Conservation (phyloP, 2,113 vertebrate species). For the Scophthalmus maximus region DNA sequence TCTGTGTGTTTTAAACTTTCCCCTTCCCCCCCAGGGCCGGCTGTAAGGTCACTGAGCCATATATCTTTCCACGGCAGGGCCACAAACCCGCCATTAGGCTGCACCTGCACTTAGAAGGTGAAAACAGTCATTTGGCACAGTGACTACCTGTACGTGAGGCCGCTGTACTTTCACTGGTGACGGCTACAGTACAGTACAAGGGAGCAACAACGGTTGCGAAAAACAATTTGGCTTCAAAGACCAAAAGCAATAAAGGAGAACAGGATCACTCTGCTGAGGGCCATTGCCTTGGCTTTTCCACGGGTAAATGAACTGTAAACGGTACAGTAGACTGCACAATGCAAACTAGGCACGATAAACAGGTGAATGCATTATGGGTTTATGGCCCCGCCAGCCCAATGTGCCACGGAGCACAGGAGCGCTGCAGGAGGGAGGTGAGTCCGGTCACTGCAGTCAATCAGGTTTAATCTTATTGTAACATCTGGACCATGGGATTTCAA, state of each 20-base stretch:
- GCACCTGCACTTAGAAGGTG: slow-evolving; percentile 50
- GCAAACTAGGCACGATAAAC: slow-evolving; percentile 25
- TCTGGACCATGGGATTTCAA: slow-evolving; percentile 8
- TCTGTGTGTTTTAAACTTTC: slow-evolving; percentile 26
- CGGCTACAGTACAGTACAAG: slow-evolving; percentile 9
- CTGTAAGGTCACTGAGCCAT: slow-evolving; percentile 30
- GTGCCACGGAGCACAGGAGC: background rate
- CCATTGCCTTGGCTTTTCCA: background rate
- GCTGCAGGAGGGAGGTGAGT: background rate
- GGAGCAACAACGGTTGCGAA: slow-evolving; percentile 12
- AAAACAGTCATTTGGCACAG: slow-evolving; percentile 28
- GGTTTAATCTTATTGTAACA: slow-evolving; percentile 13
- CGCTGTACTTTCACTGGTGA: slow-evolving; percentile 29
- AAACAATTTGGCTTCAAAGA: slow-evolving; percentile 13
- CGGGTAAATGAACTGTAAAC: slow-evolving; percentile 25
- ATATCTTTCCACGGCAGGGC: slow-evolving; percentile 32
- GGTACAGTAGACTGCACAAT: background rate
- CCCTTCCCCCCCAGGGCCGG: slow-evolving; percentile 20
- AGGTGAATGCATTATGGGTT: slow-evolving; percentile 19
- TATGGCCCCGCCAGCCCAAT: slow-evolving; percentile 10
- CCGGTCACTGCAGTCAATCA: slow-evolving; percentile 10
- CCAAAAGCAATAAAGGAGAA: slow-evolving; percentile 14
- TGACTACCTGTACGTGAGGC: too few species aligned
- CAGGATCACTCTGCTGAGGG: background rate
- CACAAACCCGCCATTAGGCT: slow-evolving; percentile 55